These are phyloP conservation scores for Anser cygnoides DNA, from an alignment of 2,113 vertebrate genomes.

Conservation along the genomic window DNA sequence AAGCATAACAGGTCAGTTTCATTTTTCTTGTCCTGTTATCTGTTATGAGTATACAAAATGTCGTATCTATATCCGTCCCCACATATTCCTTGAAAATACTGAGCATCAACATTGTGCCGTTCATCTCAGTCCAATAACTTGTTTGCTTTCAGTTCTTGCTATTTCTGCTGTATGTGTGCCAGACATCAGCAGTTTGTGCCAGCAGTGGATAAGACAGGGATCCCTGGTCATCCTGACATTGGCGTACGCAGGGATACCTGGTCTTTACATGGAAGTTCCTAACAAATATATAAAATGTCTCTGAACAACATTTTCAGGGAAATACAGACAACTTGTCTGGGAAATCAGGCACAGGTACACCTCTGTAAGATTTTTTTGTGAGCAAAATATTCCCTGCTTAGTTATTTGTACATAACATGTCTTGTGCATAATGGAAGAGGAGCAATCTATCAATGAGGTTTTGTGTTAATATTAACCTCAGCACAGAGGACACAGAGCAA, in stretches of 20 bases:
- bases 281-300: background rate
- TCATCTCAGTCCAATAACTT: background rate
- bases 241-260: background rate
- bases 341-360: background rate
- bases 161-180: background rate
- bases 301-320: background rate
- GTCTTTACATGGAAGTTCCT: background rate
- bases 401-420: rapidly evolving
- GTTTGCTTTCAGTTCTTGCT: background rate
- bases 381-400: background rate
- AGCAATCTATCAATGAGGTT: background rate
- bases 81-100: background rate
- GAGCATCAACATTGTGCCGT: background rate
- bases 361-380: background rate
- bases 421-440: background rate
- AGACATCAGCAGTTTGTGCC: background rate
- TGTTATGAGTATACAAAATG: background rate
- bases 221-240: background rate
- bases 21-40: background rate
- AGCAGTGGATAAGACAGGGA: background rate
- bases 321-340: background rate
- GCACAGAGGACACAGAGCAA: background rate
- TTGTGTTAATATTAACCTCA: background rate
- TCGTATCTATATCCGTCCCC: background rate
- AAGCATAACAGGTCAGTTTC: constrained; percentile 71